Percentiles rank a stretch among this genome's conserved stretches.
Evolutionary conservation across 2,888 invertebrate genomes (phyloP).

Genomic region (Hirudinaria manillensis): DNA sequence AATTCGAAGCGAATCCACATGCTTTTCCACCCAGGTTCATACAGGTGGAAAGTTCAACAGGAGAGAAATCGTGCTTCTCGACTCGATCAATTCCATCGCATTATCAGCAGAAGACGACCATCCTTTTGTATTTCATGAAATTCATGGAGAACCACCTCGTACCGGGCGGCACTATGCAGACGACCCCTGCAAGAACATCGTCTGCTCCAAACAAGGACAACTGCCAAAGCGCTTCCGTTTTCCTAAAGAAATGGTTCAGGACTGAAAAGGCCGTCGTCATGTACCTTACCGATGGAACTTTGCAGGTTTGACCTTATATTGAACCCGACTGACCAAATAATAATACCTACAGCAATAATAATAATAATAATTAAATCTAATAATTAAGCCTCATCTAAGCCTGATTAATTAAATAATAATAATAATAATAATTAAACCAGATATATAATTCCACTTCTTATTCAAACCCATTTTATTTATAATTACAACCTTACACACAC

Average conservation of each 20-base stretch:
- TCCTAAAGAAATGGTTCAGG: constrained; percentile 56
- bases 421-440: neutral
- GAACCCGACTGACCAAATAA: neutral
- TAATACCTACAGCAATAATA: neutral
- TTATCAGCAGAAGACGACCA: constrained; percentile 51
- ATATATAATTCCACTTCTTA: neutral
- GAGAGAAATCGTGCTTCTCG: constrained; percentile 42
- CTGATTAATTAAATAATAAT: neutral
- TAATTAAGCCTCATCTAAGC: neutral
- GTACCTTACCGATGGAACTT: constrained; percentile 54
- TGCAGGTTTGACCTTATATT: constrained; percentile 46
- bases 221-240: constrained; percentile 43
- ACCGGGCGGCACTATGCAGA: constrained; percentile 54
- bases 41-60: neutral
- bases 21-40: neutral
- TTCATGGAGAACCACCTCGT: constrained; percentile 57
- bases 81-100: constrained; percentile 50
- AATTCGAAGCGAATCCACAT: too few relatives aligned
- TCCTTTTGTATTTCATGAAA: constrained; percentile 54
- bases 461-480: too few relatives aligned
- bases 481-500: neutral
- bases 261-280: constrained; percentile 55
- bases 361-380: neutral
- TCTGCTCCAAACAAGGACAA: constrained; percentile 33
- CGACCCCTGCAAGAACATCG: neutral